These are phyloP conservation scores for Orthosia gothica DNA, from an alignment of 2,888 invertebrate species.

Conservation along the genomic window DNA sequence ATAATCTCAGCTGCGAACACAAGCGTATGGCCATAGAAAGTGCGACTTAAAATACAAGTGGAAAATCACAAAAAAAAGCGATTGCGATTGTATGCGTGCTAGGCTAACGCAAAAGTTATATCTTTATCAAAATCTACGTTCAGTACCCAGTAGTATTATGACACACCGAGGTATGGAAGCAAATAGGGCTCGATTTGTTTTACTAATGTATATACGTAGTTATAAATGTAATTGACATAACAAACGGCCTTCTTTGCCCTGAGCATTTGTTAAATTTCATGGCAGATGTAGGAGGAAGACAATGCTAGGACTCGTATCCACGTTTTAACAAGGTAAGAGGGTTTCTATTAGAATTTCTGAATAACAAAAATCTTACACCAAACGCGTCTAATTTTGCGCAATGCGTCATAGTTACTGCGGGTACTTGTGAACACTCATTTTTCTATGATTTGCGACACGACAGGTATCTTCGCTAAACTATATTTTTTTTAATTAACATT, in stretches of 20 bases:
- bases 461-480: conserved; percentile 20
- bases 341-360: neutral
- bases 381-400: neutral
- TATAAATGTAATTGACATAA: neutral
- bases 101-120: conserved; percentile 7
- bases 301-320: neutral
- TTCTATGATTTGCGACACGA: conserved; percentile 20
- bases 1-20: conserved; percentile 26
- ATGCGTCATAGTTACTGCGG: neutral
- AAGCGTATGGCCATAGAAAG: conserved; percentile 14
- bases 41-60: conserved; percentile 39
- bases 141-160: neutral
- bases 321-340: neutral
- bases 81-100: conserved; percentile 26
- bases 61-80: conserved; percentile 12
- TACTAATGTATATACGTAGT: neutral
- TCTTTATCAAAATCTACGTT: neutral
- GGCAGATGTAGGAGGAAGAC: neutral
- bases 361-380: neutral
- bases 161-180: neutral
- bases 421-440: conserved; percentile 1
- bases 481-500: no score
- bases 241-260: neutral
- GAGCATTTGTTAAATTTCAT: neutral
- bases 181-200: neutral